Percentiles rank a stretch among this genome's conserved stretches.
phyloP scores from a whole-genome alignment of 2,797 vertebrate genomes.

The Chaenodraco wilsoni region DNA sequence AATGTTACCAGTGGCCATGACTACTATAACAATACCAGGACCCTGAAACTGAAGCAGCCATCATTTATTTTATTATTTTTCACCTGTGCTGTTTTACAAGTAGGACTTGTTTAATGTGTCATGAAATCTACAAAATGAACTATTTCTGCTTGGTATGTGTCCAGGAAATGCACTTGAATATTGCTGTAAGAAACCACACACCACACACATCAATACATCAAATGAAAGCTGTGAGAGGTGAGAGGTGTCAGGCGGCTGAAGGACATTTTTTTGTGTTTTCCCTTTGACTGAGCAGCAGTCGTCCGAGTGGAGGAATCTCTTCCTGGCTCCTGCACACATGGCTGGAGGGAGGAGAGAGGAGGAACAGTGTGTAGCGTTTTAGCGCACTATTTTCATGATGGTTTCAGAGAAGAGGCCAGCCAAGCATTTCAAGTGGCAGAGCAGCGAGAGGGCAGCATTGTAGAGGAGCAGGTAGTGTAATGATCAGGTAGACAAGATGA shows the following conservation, averaged over 20 bases:
- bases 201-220: conserved; percentile 15
- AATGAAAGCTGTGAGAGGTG: conserved; percentile 34
- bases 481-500: conserved; percentile 79
- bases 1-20: not conserved
- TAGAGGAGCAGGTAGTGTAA: conserved; percentile 75
- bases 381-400: conserved; percentile 72
- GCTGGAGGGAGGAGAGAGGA: conserved; percentile 58
- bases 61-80: not conserved
- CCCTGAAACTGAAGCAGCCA: not conserved
- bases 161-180: not conserved
- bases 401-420: conserved; percentile 78
- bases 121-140: not conserved
- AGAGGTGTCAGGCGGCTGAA: conserved; percentile 25
- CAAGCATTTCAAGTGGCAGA: conserved; percentile 79
- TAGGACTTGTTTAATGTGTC: not conserved
- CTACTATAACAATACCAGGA: not conserved
- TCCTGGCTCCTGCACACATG: conserved; percentile 60
- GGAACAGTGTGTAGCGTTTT: conserved; percentile 57
- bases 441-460: conserved; percentile 72
- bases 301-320: conserved; percentile 63
- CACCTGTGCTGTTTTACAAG: not conserved
- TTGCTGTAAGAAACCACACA: not conserved
- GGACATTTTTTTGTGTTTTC: conserved; percentile 47
- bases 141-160: not conserved
- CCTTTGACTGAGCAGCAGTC: conserved; percentile 54